phyloP scores from a whole-genome alignment of 2,797 vertebrate genomes.

The Muscicapa striata region DNA sequence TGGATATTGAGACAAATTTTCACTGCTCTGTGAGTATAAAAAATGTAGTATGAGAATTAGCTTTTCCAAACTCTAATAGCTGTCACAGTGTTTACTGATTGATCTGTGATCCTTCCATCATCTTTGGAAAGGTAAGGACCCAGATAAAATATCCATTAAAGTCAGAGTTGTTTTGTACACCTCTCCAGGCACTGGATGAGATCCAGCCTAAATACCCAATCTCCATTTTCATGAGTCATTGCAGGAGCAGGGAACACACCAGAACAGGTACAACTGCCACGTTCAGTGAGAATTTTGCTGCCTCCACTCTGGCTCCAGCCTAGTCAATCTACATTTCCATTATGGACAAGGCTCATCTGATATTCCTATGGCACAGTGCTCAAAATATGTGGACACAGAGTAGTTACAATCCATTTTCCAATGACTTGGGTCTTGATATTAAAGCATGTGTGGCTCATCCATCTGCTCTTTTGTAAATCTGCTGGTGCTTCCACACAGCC shows the following conservation, averaged over 20 bases:
- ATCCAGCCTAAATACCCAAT: slow-evolving; percentile 14
- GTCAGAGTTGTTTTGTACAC: background rate
- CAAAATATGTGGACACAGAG: background rate
- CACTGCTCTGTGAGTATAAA: background rate
- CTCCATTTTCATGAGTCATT: slow-evolving; percentile 39
- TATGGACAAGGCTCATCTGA: background rate
- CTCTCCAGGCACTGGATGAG: background rate
- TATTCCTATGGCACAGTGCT: background rate
- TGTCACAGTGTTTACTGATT: background rate
- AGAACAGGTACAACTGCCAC: background rate
- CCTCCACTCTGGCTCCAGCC: background rate
- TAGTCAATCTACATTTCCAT: background rate
- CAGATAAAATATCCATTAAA: slow-evolving; percentile 23
- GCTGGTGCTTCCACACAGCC: slow-evolving; percentile 52
- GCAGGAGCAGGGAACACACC: background rate
- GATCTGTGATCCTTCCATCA: background rate
- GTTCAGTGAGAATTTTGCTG: background rate
- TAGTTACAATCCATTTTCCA: slow-evolving; percentile 14
- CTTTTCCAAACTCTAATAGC: background rate
- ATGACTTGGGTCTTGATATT: background rate
- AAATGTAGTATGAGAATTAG: background rate
- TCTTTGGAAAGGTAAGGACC: background rate
- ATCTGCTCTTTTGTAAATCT: slow-evolving; percentile 47
- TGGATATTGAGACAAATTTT: background rate
- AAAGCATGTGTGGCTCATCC: background rate